Conservation (phyloP, 2,797 vertebrate genomes). For the Halcyon badia region DNA sequence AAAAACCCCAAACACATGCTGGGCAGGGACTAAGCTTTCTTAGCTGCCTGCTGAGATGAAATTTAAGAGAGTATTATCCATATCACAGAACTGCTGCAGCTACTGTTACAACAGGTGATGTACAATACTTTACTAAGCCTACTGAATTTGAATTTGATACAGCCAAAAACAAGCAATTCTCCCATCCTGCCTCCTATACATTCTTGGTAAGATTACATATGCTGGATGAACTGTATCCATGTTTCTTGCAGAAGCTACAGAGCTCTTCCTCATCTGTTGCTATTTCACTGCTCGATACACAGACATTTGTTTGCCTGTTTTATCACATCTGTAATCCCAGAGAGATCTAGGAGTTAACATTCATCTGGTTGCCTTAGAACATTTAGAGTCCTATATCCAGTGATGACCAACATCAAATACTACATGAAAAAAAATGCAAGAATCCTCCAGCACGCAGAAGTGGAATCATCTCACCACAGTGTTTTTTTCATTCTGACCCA, state of each 20-base stretch:
- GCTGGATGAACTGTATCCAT: not conserved
- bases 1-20: not conserved
- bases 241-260: not conserved
- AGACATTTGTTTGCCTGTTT: not conserved
- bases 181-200: not conserved
- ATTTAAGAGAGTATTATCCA: not conserved
- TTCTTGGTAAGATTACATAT: not conserved
- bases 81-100: not conserved
- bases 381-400: not conserved
- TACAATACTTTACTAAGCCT: not conserved
- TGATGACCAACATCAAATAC: not conserved
- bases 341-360: not conserved
- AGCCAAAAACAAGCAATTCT: not conserved
- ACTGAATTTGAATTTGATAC: not conserved
- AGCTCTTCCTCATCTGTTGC: not conserved
- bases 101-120: accelerated
- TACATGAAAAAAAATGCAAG: not conserved
- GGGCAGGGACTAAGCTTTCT: not conserved
- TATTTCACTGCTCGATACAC: not conserved
- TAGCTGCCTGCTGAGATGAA: not conserved
- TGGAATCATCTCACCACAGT: not conserved
- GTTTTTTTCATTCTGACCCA: not conserved
- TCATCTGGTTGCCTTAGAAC: not conserved
- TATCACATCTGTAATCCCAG: not conserved
- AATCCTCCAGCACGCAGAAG: not conserved